These are phyloP conservation scores for Eudasyphora cyanicolor DNA, from an alignment of 2,888 invertebrate species.

Conservation along the genomic window DNA sequence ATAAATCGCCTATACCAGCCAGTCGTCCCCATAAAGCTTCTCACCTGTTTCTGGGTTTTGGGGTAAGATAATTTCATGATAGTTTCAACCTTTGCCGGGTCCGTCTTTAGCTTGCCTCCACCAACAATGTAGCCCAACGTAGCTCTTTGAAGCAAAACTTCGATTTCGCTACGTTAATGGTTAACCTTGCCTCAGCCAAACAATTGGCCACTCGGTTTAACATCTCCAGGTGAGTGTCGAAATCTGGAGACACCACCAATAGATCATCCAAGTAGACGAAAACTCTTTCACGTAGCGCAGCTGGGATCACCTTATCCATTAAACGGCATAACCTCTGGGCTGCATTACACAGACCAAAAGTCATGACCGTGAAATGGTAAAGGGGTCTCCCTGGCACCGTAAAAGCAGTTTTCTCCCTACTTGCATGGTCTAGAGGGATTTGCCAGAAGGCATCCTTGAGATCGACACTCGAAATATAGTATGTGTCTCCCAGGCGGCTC, in stretches of 20 bases:
- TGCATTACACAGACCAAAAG: not conserved
- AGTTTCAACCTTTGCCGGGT: not conserved
- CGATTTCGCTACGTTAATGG: not conserved
- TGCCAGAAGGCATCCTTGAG: slow-evolving; percentile 33
- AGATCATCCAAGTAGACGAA: not conserved
- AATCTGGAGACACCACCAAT: not conserved
- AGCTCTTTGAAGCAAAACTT: not conserved
- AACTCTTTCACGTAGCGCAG: no score
- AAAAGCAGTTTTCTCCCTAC: slow-evolving; percentile 38
- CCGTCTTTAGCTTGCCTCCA: not conserved
- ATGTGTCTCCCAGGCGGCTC: slow-evolving; percentile 54
- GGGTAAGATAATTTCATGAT: no score
- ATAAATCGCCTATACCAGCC: no score
- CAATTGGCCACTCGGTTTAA: not conserved
- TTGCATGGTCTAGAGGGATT: not conserved
- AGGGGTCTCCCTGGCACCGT: slow-evolving; percentile 32
- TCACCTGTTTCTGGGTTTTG: not conserved
- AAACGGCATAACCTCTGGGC: no score
- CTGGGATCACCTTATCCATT: no score
- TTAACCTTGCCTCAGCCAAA: not conserved
- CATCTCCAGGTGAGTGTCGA: not conserved
- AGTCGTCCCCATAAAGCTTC: not conserved
- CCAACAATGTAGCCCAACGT: no score
- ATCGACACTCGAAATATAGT: slow-evolving; percentile 55
- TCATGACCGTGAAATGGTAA: slow-evolving; percentile 46